Evolutionary conservation across 2,888 invertebrate genomes (phyloP).

Genomic region (Caenorhabditis afra): DNA sequence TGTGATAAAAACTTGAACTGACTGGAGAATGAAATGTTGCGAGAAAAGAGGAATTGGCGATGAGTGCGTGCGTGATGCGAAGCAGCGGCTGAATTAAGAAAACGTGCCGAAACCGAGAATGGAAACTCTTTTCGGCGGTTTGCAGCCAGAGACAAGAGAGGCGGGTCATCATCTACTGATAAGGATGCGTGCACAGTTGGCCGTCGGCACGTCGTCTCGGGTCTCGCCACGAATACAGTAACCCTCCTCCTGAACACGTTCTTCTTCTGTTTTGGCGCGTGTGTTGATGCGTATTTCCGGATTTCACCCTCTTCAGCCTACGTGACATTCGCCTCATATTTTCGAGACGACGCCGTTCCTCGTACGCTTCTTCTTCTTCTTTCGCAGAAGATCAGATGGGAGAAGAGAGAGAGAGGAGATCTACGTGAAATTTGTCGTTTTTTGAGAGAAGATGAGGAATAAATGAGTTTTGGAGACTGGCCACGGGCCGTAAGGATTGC

Average conservation of each 20-base stretch:
- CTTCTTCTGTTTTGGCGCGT: slow-evolving; percentile 14
- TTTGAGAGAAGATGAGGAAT: slow-evolving; percentile 14
- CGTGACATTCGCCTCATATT: slow-evolving; percentile 38
- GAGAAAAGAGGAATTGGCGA: background rate
- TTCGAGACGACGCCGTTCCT: slow-evolving; percentile 40
- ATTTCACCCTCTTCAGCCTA: slow-evolving; percentile 32
- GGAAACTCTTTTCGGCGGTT: slow-evolving; percentile 17
- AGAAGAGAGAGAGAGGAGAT: slow-evolving; percentile 13
- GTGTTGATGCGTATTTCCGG: slow-evolving; percentile 48
- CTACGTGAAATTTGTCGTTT: slow-evolving; percentile 51
- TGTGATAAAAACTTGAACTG: background rate
- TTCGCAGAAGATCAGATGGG: slow-evolving; percentile 1
- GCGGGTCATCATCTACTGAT: slow-evolving; percentile 14
- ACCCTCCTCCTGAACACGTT: background rate
- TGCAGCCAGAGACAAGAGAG: slow-evolving; percentile 12
- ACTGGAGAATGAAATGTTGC: background rate
- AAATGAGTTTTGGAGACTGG: slow-evolving; percentile 18
- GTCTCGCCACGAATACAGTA: slow-evolving; percentile 3
- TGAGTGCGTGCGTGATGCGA: slow-evolving; percentile 33
- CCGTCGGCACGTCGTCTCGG: slow-evolving; percentile 32
- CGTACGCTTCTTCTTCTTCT: slow-evolving; percentile 10
- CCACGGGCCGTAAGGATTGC: background rate
- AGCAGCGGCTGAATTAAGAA: slow-evolving; percentile 33
- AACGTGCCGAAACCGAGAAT: slow-evolving; percentile 47
- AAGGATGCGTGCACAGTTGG: slow-evolving; percentile 26